Conservation (phyloP, 1,140 invertebrate species). For the Penaeus vannamei region DNA sequence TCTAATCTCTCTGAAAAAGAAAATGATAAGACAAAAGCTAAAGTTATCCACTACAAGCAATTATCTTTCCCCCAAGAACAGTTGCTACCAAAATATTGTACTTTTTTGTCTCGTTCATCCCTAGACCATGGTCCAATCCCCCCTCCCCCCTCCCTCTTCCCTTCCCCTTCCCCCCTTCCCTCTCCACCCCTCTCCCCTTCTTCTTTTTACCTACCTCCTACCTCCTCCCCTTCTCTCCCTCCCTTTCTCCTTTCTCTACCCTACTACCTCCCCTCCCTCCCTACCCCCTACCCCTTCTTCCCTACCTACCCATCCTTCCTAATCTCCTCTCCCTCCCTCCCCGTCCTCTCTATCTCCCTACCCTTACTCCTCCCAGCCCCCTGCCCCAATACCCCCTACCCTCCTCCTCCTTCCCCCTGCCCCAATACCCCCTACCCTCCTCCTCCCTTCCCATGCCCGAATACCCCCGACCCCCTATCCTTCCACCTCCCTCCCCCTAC, state of each 20-base stretch:
- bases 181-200: too few species aligned
- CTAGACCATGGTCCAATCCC: too few species aligned
- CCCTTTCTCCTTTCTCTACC: background rate
- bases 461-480: background rate
- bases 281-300: background rate
- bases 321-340: background rate
- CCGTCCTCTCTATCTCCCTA: background rate
- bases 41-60: too few species aligned
- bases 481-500: background rate
- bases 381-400: background rate
- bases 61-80: too few species aligned
- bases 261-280: background rate
- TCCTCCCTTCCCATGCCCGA: background rate
- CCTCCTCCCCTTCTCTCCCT: too few species aligned
- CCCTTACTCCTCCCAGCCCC: background rate
- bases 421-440: background rate
- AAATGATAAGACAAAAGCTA: too few species aligned
- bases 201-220: too few species aligned
- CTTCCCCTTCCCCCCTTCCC: too few species aligned
- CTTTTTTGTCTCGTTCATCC: too few species aligned
- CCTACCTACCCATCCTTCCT: background rate
- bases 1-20: too few species aligned
- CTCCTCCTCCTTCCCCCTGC: background rate
- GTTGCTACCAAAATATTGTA: too few species aligned
- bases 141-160: too few species aligned